Evolutionary conservation across 1,140 invertebrate species (phyloP).

Genomic region (Orchesella cincta): DNA sequence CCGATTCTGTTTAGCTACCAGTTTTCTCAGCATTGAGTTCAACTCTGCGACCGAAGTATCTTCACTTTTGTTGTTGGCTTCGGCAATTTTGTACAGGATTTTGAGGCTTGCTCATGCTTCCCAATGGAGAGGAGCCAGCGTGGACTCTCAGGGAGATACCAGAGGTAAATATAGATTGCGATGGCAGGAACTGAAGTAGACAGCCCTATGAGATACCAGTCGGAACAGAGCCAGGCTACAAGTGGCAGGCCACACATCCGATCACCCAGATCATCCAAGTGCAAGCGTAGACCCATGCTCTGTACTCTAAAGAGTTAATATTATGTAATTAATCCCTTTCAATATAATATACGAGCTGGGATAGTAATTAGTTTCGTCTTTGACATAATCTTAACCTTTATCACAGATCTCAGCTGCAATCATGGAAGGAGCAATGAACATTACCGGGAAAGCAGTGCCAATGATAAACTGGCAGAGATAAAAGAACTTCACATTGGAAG

Average conservation of each 20-base stretch:
- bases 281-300: conserved; percentile 44
- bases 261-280: conserved; percentile 41
- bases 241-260: conserved; percentile 47
- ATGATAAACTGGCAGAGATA: conserved; percentile 44
- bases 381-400: conserved; percentile 28
- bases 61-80: conserved; percentile 38
- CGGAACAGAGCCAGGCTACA: conserved; percentile 41
- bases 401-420: conserved; percentile 47
- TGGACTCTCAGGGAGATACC: conserved; percentile 60
- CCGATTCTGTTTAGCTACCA: conserved; percentile 27
- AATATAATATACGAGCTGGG: background rate
- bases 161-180: conserved; percentile 50
- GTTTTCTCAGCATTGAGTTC: conserved; percentile 34
- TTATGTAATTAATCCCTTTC: background rate
- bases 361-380: too few species aligned
- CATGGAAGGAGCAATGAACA: conserved; percentile 47
- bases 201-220: conserved; percentile 45
- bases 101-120: conserved; percentile 59
- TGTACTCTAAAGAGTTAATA: conserved; percentile 40
- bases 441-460: conserved; percentile 47
- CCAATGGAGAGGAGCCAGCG: conserved; percentile 60
- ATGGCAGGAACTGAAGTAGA: conserved; percentile 41
- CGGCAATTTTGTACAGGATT: conserved; percentile 51
- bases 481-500: conserved; percentile 25
- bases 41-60: conserved; percentile 43